Evolutionary conservation across 2,113 vertebrate species (phyloP).

Genomic region (Crotalus horridus): DNA sequence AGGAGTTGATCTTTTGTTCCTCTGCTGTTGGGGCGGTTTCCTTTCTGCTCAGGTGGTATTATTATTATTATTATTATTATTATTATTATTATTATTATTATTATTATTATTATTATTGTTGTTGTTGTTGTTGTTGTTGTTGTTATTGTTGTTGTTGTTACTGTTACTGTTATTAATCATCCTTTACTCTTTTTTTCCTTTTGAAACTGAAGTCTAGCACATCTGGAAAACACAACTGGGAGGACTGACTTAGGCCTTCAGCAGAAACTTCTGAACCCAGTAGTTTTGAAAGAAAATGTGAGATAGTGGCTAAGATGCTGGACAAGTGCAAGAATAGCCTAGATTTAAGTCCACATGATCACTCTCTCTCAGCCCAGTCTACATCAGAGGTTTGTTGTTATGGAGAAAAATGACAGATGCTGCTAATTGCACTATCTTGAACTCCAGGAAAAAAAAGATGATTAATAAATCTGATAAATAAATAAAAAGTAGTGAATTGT

Average conservation of each 20-base stretch:
- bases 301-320: background rate
- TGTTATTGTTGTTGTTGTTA: too few relatives aligned
- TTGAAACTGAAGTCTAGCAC: background rate
- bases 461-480: background rate
- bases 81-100: too few relatives aligned
- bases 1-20: too few relatives aligned
- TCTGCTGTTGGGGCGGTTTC: too few relatives aligned
- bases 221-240: background rate
- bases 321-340: background rate
- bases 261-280: background rate
- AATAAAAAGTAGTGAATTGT: background rate
- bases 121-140: too few relatives aligned
- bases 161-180: background rate
- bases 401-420: background rate
- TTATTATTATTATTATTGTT: too few relatives aligned
- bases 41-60: too few relatives aligned
- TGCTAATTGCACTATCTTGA: background rate
- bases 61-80: too few relatives aligned
- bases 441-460: background rate
- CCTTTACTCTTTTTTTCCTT: background rate
- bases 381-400: background rate
- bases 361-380: background rate
- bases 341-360: background rate
- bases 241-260: background rate
- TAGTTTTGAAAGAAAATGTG: background rate